These are phyloP conservation scores for Acleris cristana DNA, from an alignment of 2,888 invertebrate species.

Conservation along the genomic window DNA sequence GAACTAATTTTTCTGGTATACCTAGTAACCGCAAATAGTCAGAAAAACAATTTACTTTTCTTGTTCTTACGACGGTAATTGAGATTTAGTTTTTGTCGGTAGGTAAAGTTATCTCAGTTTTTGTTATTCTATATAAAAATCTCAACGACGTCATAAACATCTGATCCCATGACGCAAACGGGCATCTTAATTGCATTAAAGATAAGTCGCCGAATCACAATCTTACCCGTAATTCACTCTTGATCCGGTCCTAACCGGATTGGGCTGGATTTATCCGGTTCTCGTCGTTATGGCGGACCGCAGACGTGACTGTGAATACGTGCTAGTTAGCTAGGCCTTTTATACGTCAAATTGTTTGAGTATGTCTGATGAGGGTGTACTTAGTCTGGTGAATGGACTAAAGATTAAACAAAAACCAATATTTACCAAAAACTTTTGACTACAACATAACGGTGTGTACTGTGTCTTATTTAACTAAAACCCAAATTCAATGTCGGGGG, in stretches of 20 bases:
- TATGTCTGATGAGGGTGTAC: background rate
- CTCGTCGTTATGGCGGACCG: constrained; percentile 15
- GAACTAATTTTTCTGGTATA: too few species aligned
- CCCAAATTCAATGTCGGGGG: too few species aligned
- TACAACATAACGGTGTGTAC: too few species aligned
- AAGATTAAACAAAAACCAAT: background rate
- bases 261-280: constrained; percentile 31
- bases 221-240: constrained; percentile 26
- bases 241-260: constrained; percentile 32
- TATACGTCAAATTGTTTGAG: constrained; percentile 15
- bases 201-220: constrained; percentile 30
- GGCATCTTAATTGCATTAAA: constrained; percentile 32
- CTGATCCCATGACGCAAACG: constrained; percentile 21
- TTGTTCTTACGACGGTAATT: too few species aligned
- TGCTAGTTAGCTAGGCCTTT: constrained; percentile 18
- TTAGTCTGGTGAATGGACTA: background rate
- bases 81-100: background rate
- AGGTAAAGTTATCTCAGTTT: background rate
- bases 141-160: constrained; percentile 12
- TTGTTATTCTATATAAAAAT: background rate
- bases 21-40: too few species aligned
- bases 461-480: too few species aligned
- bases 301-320: constrained; percentile 34
- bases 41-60: too few species aligned
- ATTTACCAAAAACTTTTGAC: too few species aligned